Evolutionary conservation across 1,140 invertebrate genomes (phyloP), one percentile per base, ranked within the genome.

Genomic region (Hylaeus anthracinus): DNA sequence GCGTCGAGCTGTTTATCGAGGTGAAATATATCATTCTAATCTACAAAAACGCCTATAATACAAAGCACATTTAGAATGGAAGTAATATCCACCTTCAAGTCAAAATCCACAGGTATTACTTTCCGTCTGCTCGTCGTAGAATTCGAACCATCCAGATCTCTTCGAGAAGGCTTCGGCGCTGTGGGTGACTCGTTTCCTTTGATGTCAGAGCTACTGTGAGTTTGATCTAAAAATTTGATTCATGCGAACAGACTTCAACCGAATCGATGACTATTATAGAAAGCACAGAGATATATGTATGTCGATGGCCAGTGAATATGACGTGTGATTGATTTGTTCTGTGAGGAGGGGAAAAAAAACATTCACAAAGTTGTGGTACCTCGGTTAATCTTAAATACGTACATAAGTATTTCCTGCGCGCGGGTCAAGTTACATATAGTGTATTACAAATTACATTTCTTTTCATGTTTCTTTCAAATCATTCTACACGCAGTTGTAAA

Each of bases 81-180:
- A 61, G 45, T 39, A 74, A 26, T 14, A 51, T 58, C 41, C 43
- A 91, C 91, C 89, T 92, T 92, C 8, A 92, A 82, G 84, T 92
- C 91, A 48, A 93, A 92, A 81, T 93, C 92, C 14, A 92, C 91
- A 37, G 91, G 92, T 78, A 93, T 93, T 43, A 93, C 69, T 88
- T 92, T 92, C 5, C 86, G 89, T 48, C 83, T 86, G 48, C 79
- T 73, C n/a, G 80, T 75, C 0, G 83, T 73, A 53, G 73, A 58
- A 69, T 86, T 83, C n/a, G 80, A 66, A 60, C 81, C 83, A 15
- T 88, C 86, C 6, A 82, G 39, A 81, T 83, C 80, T 64, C 90
- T 85, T 60, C 85, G 85, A 45, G 83, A 74, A 48, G 86, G 79
- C 86, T 90, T 92, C 55, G 88, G 82, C 66, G 71, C 51, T 26